Base-by-base conservation (phyloP, 2,888 invertebrate species). In the Argyra leucocephala region DNA sequence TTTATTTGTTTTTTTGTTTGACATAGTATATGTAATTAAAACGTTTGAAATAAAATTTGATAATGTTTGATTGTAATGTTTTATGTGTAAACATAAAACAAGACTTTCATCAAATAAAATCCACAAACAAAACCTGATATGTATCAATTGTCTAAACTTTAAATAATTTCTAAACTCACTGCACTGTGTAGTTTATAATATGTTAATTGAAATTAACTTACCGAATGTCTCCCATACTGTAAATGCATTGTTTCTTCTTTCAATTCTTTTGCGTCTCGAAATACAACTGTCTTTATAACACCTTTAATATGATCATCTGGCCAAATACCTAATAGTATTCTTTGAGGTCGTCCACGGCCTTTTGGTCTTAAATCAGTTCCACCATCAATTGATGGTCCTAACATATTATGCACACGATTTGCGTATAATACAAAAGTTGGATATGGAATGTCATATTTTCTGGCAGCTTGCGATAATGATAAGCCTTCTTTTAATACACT, bases 401-500 rank as follows among this genome's bases (percentile, higher is more conserved):
- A 84, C 91, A 94, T 93, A 79, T 94, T 94, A 82, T 94, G 93
- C 62, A 94, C 93, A 67, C 93, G 84, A 79, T 94, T 94, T 67
- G 94, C 94, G 78, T 94, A 94, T 64, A 94, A 84, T 69, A 94
- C 94, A 80, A 94, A 94, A 10, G 94, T 94, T 70, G 94, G 94
- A 81, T 94, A 94, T 64, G 94, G 94, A 78, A 94, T 94, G 83
- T 94, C 94, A 82, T 92, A 94, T 81, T 93, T 94, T 73, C 94
- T 85, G 22, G 94, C 94, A 0, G 94, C 94, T 78, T 94, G 93
- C 37, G 92, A 93, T 67, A 93, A 81, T 5, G 91, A 92, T 67
- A 93, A 83, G 22, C 93, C 93, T 78, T 94, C 93, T 78, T 93
- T 93, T 70, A 94, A 83, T 66, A 94, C 93, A 74, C 92, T 91